Evolutionary conservation across 2,113 vertebrate genomes (phyloP), one percentile per base, ranked within the genome.

Genomic region (Spea bombifrons): DNA sequence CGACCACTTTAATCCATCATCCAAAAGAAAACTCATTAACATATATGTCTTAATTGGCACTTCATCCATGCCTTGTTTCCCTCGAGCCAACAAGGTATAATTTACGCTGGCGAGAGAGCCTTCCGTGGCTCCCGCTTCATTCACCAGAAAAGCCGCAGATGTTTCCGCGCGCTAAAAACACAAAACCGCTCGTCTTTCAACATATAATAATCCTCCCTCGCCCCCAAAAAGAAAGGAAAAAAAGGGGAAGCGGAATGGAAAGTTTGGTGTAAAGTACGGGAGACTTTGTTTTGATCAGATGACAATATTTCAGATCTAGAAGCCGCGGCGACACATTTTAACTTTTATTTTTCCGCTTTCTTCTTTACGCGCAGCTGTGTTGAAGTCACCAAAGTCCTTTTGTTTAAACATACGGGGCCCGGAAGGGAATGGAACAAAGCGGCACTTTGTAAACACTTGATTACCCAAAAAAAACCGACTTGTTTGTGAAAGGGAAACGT

Each of bases 331-430:
- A 88, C 86, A 87, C 89, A 89, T 91, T 91, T 87, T 88, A 88
- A 91, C 89, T 90, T 88, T 89, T 87, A 87, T 91, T 90, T 88
- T 68, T 61, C 46, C 65, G 4, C 4, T 17, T 16, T 16, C 53
- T 80, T 80, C 89, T 86, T 90, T 90, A 87, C 79, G 88, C 88
- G 90, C 92, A 93, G 92, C 91, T 93, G 92, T 92, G 92, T 92
- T 90, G 88, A 91, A 89, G 87, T 88, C 89, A 88, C 84, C 89
- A 83, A 88, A 90, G 86, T 77, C 30, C 84, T 89, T 92, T 91
- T 92, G 92, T 93, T 91, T 90, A 88, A 88, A 85, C 87, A 88
- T 87, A 89, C 89, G 88, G 86, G 84, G 85, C 82, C 78, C 76
- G 84, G 87, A 86, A 87, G 88, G 86, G 86, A 85, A 82, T 83